Evolutionary conservation across 2,888 invertebrate genomes (phyloP).

Genomic region (Gastracanthus pulcherrimus): DNA sequence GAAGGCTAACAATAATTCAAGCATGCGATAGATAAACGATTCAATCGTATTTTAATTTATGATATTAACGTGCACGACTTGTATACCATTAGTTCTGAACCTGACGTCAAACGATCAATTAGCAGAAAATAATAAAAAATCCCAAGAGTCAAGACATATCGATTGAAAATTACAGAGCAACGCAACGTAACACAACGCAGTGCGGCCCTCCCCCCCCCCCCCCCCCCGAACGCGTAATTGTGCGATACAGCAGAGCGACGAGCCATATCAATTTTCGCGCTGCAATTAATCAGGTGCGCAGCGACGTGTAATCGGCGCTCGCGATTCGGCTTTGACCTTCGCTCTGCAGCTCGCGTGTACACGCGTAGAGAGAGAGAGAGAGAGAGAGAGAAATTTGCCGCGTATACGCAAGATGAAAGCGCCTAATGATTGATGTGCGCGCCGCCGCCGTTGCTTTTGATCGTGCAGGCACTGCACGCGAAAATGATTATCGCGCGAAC

Average conservation of each 20-base stretch:
- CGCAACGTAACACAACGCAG: too few relatives aligned
- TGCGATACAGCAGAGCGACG: neutral
- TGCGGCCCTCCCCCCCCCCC: neutral
- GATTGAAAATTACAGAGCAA: constrained; percentile 15
- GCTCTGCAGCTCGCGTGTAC: constrained; percentile 44
- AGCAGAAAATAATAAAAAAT: neutral
- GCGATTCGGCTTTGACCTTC: constrained; percentile 66
- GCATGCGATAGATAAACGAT: too few relatives aligned
- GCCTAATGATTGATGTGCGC: constrained; percentile 15
- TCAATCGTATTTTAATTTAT: too few relatives aligned
- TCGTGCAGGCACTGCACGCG: neutral
- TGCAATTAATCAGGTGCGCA: constrained; percentile 65
- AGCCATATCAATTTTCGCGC: constrained; percentile 66
- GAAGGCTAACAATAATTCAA: too few relatives aligned
- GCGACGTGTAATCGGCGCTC: constrained; percentile 56
- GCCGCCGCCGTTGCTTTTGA: neutral
- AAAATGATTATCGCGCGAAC: constrained; percentile 23
- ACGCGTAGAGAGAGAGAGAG: neutral
- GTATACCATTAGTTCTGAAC: neutral
- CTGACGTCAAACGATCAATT: neutral
- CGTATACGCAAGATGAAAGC: constrained; percentile 7
- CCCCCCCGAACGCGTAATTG: neutral
- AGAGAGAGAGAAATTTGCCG: constrained; percentile 20
- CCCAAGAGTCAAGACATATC: neutral
- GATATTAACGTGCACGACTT: neutral